These are phyloP conservation scores for Euwallacea similis DNA, from an alignment of 1,140 invertebrate species.

Conservation along the genomic window DNA sequence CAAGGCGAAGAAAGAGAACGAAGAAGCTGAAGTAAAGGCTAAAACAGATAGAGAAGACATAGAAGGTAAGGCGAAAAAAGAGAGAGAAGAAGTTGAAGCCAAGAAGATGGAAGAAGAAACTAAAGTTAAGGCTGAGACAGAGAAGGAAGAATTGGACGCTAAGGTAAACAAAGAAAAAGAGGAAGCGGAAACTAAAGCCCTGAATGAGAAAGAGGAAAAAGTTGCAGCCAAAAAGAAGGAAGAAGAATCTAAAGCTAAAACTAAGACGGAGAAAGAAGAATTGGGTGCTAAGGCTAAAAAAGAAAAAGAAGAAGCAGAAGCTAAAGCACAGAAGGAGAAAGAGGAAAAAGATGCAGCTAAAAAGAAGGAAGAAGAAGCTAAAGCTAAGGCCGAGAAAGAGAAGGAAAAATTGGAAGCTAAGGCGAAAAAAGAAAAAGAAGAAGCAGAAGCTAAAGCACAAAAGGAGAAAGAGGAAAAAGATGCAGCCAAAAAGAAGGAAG, in stretches of 20 bases:
- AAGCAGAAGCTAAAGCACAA: slow-evolving; percentile 18
- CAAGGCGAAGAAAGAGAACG: no score
- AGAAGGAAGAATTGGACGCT: slow-evolving; percentile 18
- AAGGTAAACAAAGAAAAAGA: slow-evolving; percentile 38
- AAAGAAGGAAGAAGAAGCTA: no score
- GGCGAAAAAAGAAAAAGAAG: slow-evolving; percentile 2
- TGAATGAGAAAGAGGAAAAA: slow-evolving; percentile 7
- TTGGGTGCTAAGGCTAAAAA: no score
- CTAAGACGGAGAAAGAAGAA: no score
- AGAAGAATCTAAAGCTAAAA: no score
- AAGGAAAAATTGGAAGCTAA: no score
- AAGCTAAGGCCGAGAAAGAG: no score
- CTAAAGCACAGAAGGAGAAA: no score
- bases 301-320: no score
- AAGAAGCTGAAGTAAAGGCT: slow-evolving; percentile 40
- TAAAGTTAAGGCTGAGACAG: slow-evolving; percentile 37
- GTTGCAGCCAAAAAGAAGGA: slow-evolving; percentile 22
- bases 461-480: slow-evolving; percentile 27
- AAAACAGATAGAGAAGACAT: slow-evolving; percentile 39
- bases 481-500: slow-evolving; percentile 41
- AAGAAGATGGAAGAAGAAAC: slow-evolving; percentile 40
- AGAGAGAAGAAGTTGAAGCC: slow-evolving; percentile 37
- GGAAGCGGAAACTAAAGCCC: slow-evolving; percentile 6
- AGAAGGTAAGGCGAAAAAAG: slow-evolving; percentile 28
- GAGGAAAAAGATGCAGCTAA: no score